A percentile compares a stretch with the other conserved stretches of the same genome.
phyloP scores from a whole-genome alignment of 2,113 vertebrate genomes.

The Seriola dumerili region DNA sequence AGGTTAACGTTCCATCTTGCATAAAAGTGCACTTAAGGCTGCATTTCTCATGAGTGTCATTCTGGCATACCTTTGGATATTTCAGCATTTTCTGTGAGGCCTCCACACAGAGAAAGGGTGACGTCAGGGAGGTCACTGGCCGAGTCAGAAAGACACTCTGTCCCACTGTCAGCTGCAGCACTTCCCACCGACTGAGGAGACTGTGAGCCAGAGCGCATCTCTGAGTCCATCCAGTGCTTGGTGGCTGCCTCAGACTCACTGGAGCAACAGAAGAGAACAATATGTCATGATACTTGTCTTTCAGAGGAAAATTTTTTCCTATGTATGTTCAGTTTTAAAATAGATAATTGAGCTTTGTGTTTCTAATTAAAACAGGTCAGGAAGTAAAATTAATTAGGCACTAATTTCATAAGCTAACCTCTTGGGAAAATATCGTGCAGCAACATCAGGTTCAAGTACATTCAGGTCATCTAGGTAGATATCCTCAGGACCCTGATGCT shows the following conservation, averaged over 20 bases:
- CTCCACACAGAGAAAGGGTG: constrained; percentile 97
- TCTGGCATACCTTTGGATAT: constrained; percentile 92
- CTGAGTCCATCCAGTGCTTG: constrained; percentile 93
- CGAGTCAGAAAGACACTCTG: constrained; percentile 97
- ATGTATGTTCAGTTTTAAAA: neutral
- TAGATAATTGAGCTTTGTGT: neutral
- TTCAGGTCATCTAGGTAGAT: constrained; percentile 98
- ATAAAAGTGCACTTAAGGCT: constrained; percentile 19
- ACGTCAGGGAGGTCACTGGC: constrained; percentile 95
- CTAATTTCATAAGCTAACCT: constrained; percentile 80
- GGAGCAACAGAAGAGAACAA: constrained; percentile 20
- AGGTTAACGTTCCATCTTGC: neutral
- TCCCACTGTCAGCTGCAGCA: constrained; percentile 96
- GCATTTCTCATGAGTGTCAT: constrained; percentile 27
- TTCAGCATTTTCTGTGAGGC: constrained; percentile 94
- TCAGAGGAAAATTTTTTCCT: neutral
- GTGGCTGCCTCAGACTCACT: constrained; percentile 92
- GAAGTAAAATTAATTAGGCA: constrained; percentile 14
- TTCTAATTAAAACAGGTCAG: constrained; percentile 31
- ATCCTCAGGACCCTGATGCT: constrained; percentile 97
- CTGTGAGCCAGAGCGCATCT: constrained; percentile 92
- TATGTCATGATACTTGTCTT: neutral
- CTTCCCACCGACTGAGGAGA: constrained; percentile 97
- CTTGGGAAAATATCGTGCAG: constrained; percentile 97
- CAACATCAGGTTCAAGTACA: constrained; percentile 95